Conservation (phyloP, 1,140 invertebrate species). For the Macrotrachela quadricornifera region DNA sequence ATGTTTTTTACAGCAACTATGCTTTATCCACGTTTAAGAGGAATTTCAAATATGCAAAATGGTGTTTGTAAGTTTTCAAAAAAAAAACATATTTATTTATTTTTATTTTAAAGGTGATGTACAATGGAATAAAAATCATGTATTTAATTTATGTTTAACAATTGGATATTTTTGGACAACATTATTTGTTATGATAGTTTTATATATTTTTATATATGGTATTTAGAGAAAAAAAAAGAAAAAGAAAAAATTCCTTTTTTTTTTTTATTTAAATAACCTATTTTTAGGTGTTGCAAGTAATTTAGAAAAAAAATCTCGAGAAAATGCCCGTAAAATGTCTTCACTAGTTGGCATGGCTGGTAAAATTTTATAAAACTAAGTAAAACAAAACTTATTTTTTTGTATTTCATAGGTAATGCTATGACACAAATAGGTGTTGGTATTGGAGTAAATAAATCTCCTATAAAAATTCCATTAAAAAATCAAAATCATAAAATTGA, state of each 20-base stretch:
- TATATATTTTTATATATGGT: constrained; percentile 7
- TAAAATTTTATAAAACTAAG: too few relatives aligned
- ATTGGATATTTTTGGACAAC: constrained; percentile 90
- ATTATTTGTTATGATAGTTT: constrained; percentile 62
- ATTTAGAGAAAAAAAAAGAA: too few relatives aligned
- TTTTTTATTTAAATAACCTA: too few relatives aligned
- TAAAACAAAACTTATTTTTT: too few relatives aligned
- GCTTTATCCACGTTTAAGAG: constrained; percentile 93
- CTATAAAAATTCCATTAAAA: too few relatives aligned
- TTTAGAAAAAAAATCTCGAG: constrained; percentile 3
- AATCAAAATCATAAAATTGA: too few relatives aligned
- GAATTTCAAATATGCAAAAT: constrained; percentile 63
- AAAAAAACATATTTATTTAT: constrained; percentile 64
- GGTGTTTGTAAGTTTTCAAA: constrained; percentile 87
- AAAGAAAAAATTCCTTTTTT: too few relatives aligned
- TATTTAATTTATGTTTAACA: constrained; percentile 80
- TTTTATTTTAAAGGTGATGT: constrained; percentile 61
- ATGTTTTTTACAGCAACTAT: constrained; percentile 96
- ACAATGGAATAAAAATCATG: constrained; percentile 80
- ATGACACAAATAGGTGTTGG: too few relatives aligned
- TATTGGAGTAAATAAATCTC: too few relatives aligned
- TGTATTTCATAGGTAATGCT: too few relatives aligned
- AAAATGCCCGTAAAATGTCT: constrained; percentile 2
- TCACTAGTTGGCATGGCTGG: neutral
- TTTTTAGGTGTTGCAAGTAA: neutral